Percentiles rank a stretch among this genome's conserved stretches.
These are phyloP conservation scores for Nycticryphes semicollaris DNA, from an alignment of 2,113 vertebrate species.

Conservation along the genomic window DNA sequence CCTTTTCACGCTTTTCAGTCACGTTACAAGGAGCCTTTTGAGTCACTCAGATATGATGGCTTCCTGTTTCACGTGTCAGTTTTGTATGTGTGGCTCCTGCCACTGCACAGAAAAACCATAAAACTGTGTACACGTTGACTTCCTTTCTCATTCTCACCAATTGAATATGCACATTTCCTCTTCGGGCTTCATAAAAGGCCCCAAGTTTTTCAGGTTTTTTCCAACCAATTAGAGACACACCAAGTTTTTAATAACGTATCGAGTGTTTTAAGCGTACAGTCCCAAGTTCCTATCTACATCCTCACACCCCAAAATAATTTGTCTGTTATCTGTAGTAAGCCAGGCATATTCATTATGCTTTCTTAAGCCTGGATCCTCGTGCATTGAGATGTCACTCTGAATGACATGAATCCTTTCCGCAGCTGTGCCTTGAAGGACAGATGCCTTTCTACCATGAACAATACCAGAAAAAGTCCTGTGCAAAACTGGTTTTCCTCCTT, in stretches of 20 bases:
- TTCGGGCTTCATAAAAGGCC: neutral
- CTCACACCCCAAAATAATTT: neutral
- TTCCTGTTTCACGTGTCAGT: neutral
- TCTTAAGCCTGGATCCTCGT: neutral
- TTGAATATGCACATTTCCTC: neutral
- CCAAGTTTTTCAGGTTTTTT: neutral
- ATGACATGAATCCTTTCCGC: neutral
- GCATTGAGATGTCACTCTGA: constrained; percentile 14
- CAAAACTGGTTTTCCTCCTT: neutral
- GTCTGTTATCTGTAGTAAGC: neutral
- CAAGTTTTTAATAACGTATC: neutral
- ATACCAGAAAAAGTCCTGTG: neutral
- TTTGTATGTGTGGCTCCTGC: neutral
- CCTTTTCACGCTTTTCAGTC: neutral
- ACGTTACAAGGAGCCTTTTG: neutral
- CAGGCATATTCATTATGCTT: neutral
- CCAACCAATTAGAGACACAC: neutral
- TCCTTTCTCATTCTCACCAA: neutral
- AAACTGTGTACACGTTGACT: neutral
- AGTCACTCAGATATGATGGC: neutral
- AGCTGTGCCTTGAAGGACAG: constrained; percentile 12
- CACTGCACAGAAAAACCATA: neutral
- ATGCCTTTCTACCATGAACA: neutral
- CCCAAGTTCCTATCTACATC: neutral
- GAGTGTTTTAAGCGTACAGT: neutral